These are phyloP conservation scores for Vulpes vulpes DNA, from an alignment of 2,113 vertebrate genomes.

Conservation along the genomic window DNA sequence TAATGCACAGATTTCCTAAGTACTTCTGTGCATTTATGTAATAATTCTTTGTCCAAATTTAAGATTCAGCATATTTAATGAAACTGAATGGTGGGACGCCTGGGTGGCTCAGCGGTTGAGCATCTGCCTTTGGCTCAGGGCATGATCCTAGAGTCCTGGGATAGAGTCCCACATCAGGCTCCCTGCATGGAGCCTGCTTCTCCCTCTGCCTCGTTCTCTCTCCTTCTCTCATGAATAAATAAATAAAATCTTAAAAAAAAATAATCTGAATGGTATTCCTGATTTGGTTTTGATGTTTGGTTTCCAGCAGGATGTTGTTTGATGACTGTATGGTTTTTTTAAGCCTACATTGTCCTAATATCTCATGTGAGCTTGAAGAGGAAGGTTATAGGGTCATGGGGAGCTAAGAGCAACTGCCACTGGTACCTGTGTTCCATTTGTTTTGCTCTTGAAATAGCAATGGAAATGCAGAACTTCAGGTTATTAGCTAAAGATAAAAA, in stretches of 20 bases:
- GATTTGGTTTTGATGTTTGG: background rate
- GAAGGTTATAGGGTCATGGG: background rate
- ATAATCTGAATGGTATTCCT: background rate
- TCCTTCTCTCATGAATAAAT: too few species aligned
- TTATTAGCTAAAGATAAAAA: background rate
- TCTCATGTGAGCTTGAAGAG: background rate
- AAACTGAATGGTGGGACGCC: background rate
- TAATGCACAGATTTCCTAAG: background rate
- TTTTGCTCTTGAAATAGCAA: background rate
- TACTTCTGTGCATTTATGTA: slow-evolving; percentile 24
- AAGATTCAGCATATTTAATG: background rate
- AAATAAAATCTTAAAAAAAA: too few species aligned
- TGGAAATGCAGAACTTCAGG: background rate
- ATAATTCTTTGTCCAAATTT: slow-evolving; percentile 48
- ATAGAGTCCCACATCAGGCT: too few species aligned
- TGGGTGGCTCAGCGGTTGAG: too few species aligned
- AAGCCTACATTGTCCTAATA: background rate
- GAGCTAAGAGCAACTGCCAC: background rate
- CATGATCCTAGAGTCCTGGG: too few species aligned
- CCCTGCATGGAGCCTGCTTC: too few species aligned
- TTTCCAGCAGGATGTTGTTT: background rate
- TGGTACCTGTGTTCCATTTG: background rate
- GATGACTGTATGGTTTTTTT: background rate
- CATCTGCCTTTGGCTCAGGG: too few species aligned
- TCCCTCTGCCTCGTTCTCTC: too few species aligned